phyloP scores from a whole-genome alignment of 2,888 invertebrate genomes.

The Nomada hirtipes region DNA sequence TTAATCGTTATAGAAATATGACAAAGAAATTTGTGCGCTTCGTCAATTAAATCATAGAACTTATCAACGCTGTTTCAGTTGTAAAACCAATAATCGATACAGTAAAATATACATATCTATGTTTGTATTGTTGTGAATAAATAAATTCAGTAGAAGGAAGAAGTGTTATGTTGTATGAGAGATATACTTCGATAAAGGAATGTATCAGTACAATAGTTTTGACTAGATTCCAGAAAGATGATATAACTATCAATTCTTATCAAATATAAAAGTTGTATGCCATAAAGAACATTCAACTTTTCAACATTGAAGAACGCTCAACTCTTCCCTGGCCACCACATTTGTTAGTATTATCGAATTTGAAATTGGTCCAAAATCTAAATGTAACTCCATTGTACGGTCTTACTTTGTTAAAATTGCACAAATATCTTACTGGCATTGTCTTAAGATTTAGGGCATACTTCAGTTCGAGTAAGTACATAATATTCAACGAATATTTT shows the following conservation, averaged over 20 bases:
- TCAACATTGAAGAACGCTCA: constrained; percentile 20
- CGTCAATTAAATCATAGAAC: constrained; percentile 38
- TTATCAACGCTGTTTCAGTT: constrained; percentile 28
- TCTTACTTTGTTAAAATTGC: constrained; percentile 68
- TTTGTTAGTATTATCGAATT: constrained; percentile 61
- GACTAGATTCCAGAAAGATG: constrained; percentile 67
- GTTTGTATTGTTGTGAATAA: constrained; percentile 29
- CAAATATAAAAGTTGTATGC: constrained; percentile 64
- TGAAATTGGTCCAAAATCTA: constrained; percentile 75
- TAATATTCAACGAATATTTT: constrained; percentile 46
- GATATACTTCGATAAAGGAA: constrained; percentile 52
- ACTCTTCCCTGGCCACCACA: constrained; percentile 19
- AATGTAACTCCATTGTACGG: constrained; percentile 55
- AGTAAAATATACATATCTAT: constrained; percentile 31
- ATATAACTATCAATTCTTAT: constrained; percentile 43
- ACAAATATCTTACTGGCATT: constrained; percentile 76
- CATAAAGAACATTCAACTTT: constrained; percentile 32
- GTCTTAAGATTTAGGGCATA: constrained; percentile 63
- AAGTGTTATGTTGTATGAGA: constrained; percentile 32
- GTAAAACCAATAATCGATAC: constrained; percentile 38
- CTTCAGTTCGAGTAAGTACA: constrained; percentile 62
- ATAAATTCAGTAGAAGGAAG: constrained; percentile 21
- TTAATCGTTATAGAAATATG: constrained; percentile 29
- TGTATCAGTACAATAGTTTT: constrained; percentile 57
- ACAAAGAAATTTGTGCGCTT: constrained; percentile 63